phyloP scores from a whole-genome alignment of 2,888 invertebrate genomes.

The Noctua janthe region DNA sequence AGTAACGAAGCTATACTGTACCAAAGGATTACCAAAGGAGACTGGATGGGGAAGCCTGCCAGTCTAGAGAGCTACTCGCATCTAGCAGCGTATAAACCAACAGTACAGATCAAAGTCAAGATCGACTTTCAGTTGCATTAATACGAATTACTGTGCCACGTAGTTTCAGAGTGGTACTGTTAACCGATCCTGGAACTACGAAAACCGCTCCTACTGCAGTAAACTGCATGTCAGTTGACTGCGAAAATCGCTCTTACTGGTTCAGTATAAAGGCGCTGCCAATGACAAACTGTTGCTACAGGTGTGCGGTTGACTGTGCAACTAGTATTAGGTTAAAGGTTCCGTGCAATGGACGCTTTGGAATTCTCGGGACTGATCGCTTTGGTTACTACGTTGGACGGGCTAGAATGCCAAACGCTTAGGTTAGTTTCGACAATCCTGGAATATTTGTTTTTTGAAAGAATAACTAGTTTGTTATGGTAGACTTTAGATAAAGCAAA shows the following conservation, averaged over 20 bases:
- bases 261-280: not conserved
- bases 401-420: conserved; percentile 4
- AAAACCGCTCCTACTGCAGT: not conserved
- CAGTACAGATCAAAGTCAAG: conserved; percentile 15
- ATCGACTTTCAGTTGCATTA: conserved; percentile 12
- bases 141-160: conserved; percentile 11
- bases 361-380: conserved; percentile 4
- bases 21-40: conserved; percentile 18
- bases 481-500: not conserved
- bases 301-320: not conserved
- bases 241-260: not conserved
- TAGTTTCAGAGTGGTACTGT: not conserved
- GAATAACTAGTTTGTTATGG: not conserved
- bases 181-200: not conserved
- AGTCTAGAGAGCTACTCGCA: conserved; percentile 1
- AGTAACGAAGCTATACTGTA: conserved; percentile 6
- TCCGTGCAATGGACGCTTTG: conserved; percentile 5
- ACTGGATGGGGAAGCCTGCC: conserved; percentile 1
- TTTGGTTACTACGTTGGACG: conserved; percentile 1
- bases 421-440: conserved; percentile 6
- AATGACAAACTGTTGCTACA: not conserved
- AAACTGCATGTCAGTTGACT: not conserved
- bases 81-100: conserved; percentile 2
- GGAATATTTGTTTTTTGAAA: conserved; percentile 17
- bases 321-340: conserved; percentile 14